A percentile compares a stretch with the other conserved stretches of the same genome.
phyloP scores from a whole-genome alignment of 2,797 vertebrate genomes.

The Phataginus tetradactyla region DNA sequence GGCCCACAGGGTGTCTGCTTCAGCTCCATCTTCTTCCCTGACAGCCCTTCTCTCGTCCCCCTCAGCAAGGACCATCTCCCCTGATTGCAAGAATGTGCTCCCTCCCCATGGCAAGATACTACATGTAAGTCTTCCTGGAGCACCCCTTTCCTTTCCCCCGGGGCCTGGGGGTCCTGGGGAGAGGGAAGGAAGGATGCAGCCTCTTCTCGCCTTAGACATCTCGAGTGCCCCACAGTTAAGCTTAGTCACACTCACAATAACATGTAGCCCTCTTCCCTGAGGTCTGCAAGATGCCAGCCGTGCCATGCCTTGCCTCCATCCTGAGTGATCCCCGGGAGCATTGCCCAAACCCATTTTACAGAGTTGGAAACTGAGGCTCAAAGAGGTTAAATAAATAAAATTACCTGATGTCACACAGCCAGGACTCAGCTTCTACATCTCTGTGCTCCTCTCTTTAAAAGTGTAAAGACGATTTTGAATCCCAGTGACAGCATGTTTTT shows the following conservation, averaged over 20 bases:
- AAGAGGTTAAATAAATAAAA: not conserved
- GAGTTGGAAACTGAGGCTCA: not conserved
- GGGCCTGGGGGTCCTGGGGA: not conserved
- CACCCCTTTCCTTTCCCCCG: not conserved
- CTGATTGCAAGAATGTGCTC: constrained; percentile 66
- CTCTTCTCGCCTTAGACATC: constrained; percentile 4
- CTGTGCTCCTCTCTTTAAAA: not conserved
- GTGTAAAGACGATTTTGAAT: not conserved
- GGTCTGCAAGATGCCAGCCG: not conserved
- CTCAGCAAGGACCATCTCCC: constrained; percentile 24
- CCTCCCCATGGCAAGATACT: constrained; percentile 77
- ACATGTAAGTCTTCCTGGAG: constrained; percentile 65
- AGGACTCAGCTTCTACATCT: not conserved
- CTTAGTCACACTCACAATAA: not conserved
- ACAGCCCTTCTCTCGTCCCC: not conserved
- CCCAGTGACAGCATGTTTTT: not conserved
- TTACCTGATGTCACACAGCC: not conserved
- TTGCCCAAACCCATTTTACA: not conserved
- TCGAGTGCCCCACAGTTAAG: not conserved
- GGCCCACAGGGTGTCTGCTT: rapidly evolving
- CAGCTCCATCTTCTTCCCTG: not conserved
- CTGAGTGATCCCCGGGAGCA: not conserved
- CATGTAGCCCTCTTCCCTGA: not conserved
- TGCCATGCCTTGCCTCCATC: not conserved
- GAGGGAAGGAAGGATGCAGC: not conserved